These are phyloP conservation scores for Lottia gigantea DNA, from an alignment of 2,888 invertebrate species.

Conservation along the genomic window DNA sequence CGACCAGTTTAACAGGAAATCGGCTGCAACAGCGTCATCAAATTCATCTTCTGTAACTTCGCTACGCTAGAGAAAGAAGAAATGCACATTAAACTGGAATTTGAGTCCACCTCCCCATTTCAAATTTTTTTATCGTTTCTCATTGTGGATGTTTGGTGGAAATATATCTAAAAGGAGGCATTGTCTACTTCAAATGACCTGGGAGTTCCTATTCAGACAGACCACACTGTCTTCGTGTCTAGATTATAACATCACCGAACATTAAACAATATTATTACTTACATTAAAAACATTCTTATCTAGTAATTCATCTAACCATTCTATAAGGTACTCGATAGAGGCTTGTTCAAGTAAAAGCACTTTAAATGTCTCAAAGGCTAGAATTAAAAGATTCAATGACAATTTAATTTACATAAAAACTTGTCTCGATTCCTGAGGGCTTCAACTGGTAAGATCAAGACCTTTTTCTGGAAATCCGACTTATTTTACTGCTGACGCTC, in stretches of 20 bases:
- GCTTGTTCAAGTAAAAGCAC: slow-evolving; percentile 63
- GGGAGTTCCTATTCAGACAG: no score
- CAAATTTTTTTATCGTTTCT: no score
- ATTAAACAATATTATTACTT: slow-evolving; percentile 11
- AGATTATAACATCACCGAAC: no score
- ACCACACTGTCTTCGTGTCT: no score
- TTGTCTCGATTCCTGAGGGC: no score
- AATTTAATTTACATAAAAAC: no score
- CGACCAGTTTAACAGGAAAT: slow-evolving; percentile 65
- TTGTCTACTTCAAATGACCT: no score
- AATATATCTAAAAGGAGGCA: no score
- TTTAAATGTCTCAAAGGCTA: slow-evolving; percentile 64
- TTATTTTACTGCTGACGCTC: no score
- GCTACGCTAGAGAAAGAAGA: slow-evolving; percentile 34
- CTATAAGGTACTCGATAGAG: slow-evolving; percentile 65
- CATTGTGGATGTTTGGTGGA: no score
- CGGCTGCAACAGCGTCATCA: slow-evolving; percentile 48
- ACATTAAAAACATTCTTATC: slow-evolving; percentile 66
- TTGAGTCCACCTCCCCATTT: neutral
- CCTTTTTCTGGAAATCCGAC: no score
- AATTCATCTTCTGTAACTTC: slow-evolving; percentile 34
- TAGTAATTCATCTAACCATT: slow-evolving; percentile 66
- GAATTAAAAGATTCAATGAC: slow-evolving; percentile 17
- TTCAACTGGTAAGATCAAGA: no score
- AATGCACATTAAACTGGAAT: neutral